A percentile compares a stretch with the other conserved stretches of the same genome.
Evolutionary conservation across 1,140 invertebrate species (phyloP).

Genomic region (Eueides isabella): DNA sequence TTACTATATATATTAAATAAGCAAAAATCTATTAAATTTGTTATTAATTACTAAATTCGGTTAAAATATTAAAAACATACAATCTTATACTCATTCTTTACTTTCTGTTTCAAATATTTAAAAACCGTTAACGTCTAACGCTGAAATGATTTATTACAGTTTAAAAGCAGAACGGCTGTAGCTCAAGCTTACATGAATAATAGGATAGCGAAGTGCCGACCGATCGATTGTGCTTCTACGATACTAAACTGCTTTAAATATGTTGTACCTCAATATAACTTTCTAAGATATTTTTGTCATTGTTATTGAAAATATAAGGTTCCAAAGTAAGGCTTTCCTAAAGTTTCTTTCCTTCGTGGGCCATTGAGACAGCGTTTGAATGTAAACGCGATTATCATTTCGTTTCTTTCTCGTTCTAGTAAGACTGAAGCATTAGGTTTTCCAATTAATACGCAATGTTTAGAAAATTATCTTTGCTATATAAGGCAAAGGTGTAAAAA

Average conservation of each 20-base stretch:
- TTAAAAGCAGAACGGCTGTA: slow-evolving; percentile 25
- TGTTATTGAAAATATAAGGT: neutral
- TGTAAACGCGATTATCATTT: neutral
- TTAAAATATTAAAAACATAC: too few relatives aligned
- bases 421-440: too few relatives aligned
- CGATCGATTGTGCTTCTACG: slow-evolving; percentile 29
- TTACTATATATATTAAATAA: too few relatives aligned
- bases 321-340: too few relatives aligned
- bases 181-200: slow-evolving; percentile 27
- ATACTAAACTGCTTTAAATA: slow-evolving; percentile 27
- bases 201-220: slow-evolving; percentile 22
- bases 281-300: neutral
- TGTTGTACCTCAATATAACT: slow-evolving; percentile 17
- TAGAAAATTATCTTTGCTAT: too few relatives aligned
- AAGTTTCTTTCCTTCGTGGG: neutral
- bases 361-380: neutral
- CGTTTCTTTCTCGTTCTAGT: too few relatives aligned
- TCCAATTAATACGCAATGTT: too few relatives aligned
- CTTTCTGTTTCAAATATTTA: neutral
- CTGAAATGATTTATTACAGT: slow-evolving; percentile 33
- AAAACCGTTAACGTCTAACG: slow-evolving; percentile 15
- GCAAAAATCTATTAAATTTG: too few relatives aligned
- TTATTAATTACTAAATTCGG: too few relatives aligned
- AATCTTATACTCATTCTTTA: too few relatives aligned
- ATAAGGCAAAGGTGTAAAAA: too few relatives aligned